phyloP scores from a whole-genome alignment of 2,113 vertebrate species.

The Potamarius usumacintae region DNA sequence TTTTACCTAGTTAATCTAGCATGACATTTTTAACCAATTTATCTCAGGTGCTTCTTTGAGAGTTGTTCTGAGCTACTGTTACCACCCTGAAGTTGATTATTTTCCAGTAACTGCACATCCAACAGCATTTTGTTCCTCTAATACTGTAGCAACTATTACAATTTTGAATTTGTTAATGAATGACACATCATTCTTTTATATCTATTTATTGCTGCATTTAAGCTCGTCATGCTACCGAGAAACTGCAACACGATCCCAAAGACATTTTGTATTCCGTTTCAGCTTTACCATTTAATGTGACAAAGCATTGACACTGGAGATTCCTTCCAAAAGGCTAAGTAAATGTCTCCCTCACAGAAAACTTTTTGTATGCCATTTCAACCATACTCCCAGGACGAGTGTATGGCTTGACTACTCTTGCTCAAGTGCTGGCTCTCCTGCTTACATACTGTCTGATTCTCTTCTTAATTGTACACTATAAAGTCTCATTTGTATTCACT shows the following conservation, averaged over 20 bases:
- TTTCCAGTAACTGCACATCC: neutral
- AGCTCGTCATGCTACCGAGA: neutral
- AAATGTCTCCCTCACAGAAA: neutral
- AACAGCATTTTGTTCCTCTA: no score
- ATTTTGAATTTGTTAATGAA: neutral
- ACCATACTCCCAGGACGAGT: neutral
- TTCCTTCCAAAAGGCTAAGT: neutral
- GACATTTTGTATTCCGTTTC: no score
- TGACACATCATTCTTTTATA: neutral
- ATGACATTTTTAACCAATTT: neutral
- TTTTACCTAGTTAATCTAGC: neutral
- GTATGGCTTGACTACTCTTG: neutral
- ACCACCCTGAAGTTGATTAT: neutral
- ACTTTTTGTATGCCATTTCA: neutral
- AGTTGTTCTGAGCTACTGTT: neutral
- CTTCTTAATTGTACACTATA: neutral
- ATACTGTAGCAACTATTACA: no score
- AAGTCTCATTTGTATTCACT: neutral
- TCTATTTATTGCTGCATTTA: neutral
- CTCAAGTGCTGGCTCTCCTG: no score
- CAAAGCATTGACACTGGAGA: neutral
- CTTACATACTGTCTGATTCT: neutral
- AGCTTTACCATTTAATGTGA: no score
- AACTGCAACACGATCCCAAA: no score
- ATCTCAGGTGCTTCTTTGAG: neutral